Base-by-base conservation (phyloP, 2,888 invertebrate genomes). In the Serrognathus titanus region DNA sequence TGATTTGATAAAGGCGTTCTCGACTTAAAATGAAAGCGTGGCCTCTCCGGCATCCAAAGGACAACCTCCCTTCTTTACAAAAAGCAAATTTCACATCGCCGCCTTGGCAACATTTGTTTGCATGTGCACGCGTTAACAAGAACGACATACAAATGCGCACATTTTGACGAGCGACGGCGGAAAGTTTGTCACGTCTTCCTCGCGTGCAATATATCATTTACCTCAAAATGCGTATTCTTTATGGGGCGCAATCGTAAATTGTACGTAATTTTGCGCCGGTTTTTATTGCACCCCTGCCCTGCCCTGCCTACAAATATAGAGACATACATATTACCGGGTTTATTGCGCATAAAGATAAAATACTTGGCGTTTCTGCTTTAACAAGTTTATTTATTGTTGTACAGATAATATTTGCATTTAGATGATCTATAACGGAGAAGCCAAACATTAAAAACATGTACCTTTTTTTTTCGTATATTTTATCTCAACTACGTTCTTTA, bases 1-100 rank as follows among this genome's bases (percentile, higher is more conserved):
- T 75, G 73, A 76, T 75, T 75, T 72, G 76, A 76, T 76, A 75
- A 74, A 71, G 74, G 73, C 73, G 71, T 71, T 69, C 67, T 72
- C 67, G 62, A 66, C 40, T 40, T 40, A 13, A 40, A 40, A 40
- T 40, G 11, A 13, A 40, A 40, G 40, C 40, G 40, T 40, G 40
- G 12, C 11, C 40, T 40, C 11, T 6, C 39, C 11, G 11, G 40
- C 40, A 12, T 40, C 40, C 40, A 13, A 40, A 43, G 12, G 10
- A 43, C 9, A 9, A 43, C n/a, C 43, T 43, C 2, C 13, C 16
- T n/a, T 11, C 16, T n/a, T 11, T 43, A 31, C 24, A 31, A 3
- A 43, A 43, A 43, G 43, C 13, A 43, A 43, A 43, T 13, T 16
- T 13, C 12, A 3, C 39, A 7, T 39, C 12, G 39, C 39, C 39